Base-by-base conservation (phyloP, 1,140 invertebrate genomes). In the Drosophila kepulauana region DNA sequence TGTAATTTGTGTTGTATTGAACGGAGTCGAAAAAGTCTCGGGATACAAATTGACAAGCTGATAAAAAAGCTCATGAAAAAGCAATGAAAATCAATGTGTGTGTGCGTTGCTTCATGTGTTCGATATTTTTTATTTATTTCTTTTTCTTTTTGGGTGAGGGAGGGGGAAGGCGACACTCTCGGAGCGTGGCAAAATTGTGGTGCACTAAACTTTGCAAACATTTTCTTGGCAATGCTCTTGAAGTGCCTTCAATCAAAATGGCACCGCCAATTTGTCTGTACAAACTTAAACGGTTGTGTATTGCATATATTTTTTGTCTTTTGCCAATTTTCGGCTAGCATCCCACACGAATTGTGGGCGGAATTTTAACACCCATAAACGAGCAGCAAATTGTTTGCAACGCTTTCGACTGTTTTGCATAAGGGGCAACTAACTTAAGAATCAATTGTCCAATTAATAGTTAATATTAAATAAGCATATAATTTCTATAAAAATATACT, bases 1-100 rank as follows among this genome's bases (percentile, higher is more conserved):
- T 71, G 69, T 76, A 76, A 88, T 87, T 81, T 80, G 70, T 80
- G 45, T 74, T 80, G 74, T 61, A 85, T 75, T 81, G 78, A 58
- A 54, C 13, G 48, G 13, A n/a, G 8, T 33, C 13, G 16, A 13
- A 15, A 56, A 51, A 63, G 43, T 67, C 58, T 28, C 45, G 43
- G 48, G 10, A n/a, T 52, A 72, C 77, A 84, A 81, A 87, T 88
- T 88, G 84, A 80, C 80, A 80, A 35, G 61, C 52, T 77, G 79
- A 87, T 88, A 87, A 87, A 82, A 69, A 58, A 63, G 51, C 66
- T 70, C 58, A 57, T 51, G 35, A 65, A 63, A 76, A 16, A 46
- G n/a, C 33, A 41, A 46, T 35, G 25, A 63, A 59, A 76, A 72
- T 63, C 56, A 73, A 64, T 64, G 20, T 45, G 73, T 15, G 7